Conservation (phyloP, 2,888 invertebrate genomes). For the Cyclophora punctaria region DNA sequence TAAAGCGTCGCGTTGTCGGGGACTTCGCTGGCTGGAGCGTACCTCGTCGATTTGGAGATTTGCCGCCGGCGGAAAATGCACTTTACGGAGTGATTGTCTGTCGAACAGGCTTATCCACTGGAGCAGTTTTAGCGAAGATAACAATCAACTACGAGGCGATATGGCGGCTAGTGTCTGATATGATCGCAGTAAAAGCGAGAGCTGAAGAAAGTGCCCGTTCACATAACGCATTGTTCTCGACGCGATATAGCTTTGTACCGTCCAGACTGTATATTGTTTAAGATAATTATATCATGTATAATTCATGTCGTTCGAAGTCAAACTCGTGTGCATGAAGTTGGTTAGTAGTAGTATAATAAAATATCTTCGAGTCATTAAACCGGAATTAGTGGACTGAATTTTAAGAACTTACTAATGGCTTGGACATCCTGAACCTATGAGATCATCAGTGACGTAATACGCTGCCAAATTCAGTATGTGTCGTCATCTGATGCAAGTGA, state of each 20-base stretch:
- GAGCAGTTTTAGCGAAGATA: slow-evolving; percentile 52
- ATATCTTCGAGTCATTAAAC: no score
- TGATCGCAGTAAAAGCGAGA: slow-evolving; percentile 34
- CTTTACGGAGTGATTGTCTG: slow-evolving; percentile 66
- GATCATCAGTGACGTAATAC: slow-evolving; percentile 7
- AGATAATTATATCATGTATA: no score
- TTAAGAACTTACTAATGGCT: no score
- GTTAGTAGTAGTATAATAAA: no score
- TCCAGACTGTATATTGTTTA: no score
- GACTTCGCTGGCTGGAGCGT: slow-evolving; percentile 32
- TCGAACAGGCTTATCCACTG: slow-evolving; percentile 60
- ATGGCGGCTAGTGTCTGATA: slow-evolving; percentile 33
- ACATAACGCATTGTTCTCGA: slow-evolving; percentile 29
- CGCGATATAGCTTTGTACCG: slow-evolving; percentile 11
- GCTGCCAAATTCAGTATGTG: slow-evolving; percentile 34
- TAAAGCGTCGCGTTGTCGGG: slow-evolving; percentile 48
- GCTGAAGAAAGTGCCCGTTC: slow-evolving; percentile 27
- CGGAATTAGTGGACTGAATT: no score
- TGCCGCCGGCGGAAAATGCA: slow-evolving; percentile 69
- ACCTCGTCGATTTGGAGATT: slow-evolving; percentile 38
- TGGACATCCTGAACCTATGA: not conserved
- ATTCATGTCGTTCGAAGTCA: no score
- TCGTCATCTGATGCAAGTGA: slow-evolving; percentile 44
- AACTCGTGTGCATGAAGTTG: no score
- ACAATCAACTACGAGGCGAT: slow-evolving; percentile 42